Evolutionary conservation across 2,113 vertebrate genomes (phyloP).

Genomic region (Poecile atricapillus): DNA sequence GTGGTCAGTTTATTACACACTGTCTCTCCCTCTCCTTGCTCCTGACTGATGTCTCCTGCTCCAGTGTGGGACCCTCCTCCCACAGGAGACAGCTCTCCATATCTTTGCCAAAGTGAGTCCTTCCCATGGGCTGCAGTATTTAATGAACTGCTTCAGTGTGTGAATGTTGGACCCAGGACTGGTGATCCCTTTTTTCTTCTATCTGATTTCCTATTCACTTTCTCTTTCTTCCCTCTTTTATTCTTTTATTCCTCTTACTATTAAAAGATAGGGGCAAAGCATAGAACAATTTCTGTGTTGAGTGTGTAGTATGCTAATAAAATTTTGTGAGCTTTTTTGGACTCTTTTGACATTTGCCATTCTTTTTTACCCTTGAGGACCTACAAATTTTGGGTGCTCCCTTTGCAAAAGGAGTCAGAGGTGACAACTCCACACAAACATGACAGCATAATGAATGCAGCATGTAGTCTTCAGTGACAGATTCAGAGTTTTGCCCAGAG

Average conservation of each 20-base stretch:
- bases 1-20: neutral
- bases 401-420: fast-evolving
- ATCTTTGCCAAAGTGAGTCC: neutral
- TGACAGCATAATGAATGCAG: neutral
- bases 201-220: neutral
- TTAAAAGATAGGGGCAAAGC: neutral
- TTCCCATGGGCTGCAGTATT: neutral
- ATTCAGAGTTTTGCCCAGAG: neutral
- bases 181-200: neutral
- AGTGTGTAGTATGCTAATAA: neutral
- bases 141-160: neutral
- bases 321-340: neutral
- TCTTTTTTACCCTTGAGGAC: neutral
- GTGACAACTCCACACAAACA: neutral
- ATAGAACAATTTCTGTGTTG: neutral
- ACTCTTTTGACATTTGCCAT: neutral
- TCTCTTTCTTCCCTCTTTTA: neutral
- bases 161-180: neutral
- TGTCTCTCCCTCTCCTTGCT: neutral
- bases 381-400: neutral
- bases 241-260: neutral
- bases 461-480: neutral
- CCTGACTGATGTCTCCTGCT: neutral
- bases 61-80: neutral
- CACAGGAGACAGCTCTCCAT: neutral